Percentiles rank a stretch among this genome's conserved stretches.
These are phyloP conservation scores for Myotis davidii DNA, from an alignment of 2,113 vertebrate genomes.

Conservation along the genomic window DNA sequence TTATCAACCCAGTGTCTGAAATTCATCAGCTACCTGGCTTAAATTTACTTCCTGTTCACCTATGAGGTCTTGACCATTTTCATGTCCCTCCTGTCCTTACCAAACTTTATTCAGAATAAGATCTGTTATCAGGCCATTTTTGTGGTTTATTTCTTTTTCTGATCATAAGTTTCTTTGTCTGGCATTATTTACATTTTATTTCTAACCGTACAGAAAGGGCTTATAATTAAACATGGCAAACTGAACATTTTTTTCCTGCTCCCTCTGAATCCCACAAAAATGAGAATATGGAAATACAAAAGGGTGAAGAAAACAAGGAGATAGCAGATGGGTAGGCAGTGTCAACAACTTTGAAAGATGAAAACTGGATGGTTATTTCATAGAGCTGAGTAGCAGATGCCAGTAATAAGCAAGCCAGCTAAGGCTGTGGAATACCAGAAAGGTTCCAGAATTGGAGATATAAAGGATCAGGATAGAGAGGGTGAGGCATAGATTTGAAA, in stretches of 20 bases:
- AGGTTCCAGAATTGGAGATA: background rate
- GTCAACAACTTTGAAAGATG: conserved; percentile 40
- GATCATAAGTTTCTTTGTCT: conserved; percentile 2
- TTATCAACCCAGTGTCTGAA: background rate
- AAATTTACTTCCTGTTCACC: background rate
- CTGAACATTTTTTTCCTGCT: background rate
- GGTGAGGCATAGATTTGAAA: background rate
- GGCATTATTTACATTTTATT: background rate
- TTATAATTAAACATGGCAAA: conserved; percentile 33
- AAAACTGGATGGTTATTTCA: conserved; percentile 26
- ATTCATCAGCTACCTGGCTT: background rate
- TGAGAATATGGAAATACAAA: conserved; percentile 22
- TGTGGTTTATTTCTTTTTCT: conserved; percentile 27
- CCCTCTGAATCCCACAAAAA: conserved; percentile 11
- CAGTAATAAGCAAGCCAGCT: background rate
- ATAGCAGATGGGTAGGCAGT: background rate
- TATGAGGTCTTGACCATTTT: background rate
- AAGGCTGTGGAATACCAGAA: background rate
- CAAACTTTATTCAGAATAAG: conserved; percentile 45
- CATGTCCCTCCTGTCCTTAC: background rate
- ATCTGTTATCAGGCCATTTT: background rate
- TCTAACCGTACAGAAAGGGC: background rate
- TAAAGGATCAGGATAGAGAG: background rate
- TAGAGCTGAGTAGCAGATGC: background rate
- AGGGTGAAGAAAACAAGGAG: background rate